Conservation (phyloP, 2,888 invertebrate species). For the Diplolepis rosae region DNA sequence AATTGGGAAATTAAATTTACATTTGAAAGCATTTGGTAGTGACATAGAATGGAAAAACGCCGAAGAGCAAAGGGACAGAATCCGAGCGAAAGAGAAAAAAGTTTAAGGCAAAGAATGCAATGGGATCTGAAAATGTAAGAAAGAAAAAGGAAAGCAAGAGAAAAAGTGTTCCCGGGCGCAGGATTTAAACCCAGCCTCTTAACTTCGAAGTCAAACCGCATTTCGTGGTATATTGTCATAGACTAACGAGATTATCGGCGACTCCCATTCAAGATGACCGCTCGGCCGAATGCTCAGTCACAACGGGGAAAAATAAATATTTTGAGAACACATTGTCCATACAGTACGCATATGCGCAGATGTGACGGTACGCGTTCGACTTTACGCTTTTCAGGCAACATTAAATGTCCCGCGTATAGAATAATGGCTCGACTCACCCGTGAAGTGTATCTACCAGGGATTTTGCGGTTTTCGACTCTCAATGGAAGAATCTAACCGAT, state of each 20-base stretch:
- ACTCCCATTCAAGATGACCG: constrained; percentile 59
- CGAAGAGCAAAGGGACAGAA: constrained; percentile 15
- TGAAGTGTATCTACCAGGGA: constrained; percentile 42
- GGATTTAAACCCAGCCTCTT: constrained; percentile 50
- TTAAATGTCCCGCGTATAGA: constrained; percentile 19
- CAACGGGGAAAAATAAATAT: constrained; percentile 67
- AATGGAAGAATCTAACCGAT: constrained; percentile 53
- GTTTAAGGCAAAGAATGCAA: background rate
- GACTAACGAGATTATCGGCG: constrained; percentile 62
- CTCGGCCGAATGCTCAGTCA: constrained; percentile 51
- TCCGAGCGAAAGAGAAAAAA: constrained; percentile 31
- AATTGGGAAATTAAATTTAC: constrained; percentile 62
- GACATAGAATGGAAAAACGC: background rate
- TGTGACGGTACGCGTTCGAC: constrained; percentile 20
- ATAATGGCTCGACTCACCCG: constrained; percentile 44
- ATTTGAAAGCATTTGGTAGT: constrained; percentile 31
- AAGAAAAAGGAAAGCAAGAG: constrained; percentile 30
- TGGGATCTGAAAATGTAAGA: background rate
- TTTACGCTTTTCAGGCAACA: constrained; percentile 20
- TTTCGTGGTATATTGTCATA: constrained; percentile 56
- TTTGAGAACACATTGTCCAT: constrained; percentile 66
- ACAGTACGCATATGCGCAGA: constrained; percentile 56
- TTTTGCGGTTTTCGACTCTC: constrained; percentile 59
- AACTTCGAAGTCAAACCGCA: constrained; percentile 61
- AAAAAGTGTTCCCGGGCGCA: background rate